phyloP scores from a whole-genome alignment of 2,113 vertebrate species.

The Saguinus imperator region DNA sequence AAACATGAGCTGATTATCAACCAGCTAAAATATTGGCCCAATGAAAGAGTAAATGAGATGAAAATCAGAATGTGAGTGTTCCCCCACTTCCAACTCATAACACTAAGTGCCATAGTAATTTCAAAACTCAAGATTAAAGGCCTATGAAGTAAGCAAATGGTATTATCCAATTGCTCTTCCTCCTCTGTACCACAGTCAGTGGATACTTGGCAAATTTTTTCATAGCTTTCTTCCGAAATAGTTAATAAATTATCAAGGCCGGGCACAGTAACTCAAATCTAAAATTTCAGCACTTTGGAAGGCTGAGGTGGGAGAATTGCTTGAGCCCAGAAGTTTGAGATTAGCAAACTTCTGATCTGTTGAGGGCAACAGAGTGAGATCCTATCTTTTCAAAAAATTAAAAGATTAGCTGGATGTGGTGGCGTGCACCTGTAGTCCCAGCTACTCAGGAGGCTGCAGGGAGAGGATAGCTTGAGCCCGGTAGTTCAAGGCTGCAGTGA shows the following conservation, averaged over 20 bases:
- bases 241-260: neutral
- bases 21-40: neutral
- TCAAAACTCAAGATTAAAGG: constrained; percentile 18
- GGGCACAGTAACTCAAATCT: too few relatives aligned
- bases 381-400: too few relatives aligned
- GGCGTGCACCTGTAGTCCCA: too few relatives aligned
- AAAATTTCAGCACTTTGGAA: too few relatives aligned
- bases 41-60: neutral
- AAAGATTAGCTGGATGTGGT: too few relatives aligned
- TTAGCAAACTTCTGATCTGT: too few relatives aligned
- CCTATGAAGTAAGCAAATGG: neutral
- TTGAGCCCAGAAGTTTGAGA: too few relatives aligned
- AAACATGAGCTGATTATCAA: neutral
- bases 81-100: neutral
- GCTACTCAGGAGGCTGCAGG: too few relatives aligned
- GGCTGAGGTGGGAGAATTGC: too few relatives aligned
- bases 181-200: neutral
- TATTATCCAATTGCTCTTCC: neutral
- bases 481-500: too few relatives aligned
- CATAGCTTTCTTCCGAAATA: neutral
- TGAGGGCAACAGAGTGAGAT: too few relatives aligned
- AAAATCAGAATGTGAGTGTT: neutral
- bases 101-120: neutral
- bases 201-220: neutral
- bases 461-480: too few relatives aligned